Conservation (phyloP, 1,140 invertebrate species). For the Platorchestia sp. region DNA sequence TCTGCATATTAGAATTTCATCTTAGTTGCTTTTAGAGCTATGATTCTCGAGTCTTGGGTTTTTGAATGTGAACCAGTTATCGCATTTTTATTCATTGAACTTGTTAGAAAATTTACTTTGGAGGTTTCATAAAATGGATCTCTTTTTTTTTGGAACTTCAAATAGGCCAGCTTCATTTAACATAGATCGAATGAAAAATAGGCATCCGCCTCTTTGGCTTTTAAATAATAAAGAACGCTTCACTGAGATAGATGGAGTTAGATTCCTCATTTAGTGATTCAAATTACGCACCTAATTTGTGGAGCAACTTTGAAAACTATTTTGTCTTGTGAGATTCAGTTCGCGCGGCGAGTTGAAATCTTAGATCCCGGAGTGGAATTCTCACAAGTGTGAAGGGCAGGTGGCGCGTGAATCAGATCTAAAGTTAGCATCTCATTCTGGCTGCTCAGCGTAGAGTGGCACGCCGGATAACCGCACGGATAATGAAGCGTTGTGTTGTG, state of each 20-base stretch:
- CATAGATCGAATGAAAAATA: no score
- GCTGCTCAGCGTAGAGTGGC: background rate
- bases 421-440: background rate
- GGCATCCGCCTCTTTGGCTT: no score
- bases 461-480: background rate
- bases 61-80: background rate
- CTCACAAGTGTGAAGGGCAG: background rate
- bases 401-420: background rate
- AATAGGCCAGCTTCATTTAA: no score
- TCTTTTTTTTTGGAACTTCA: no score
- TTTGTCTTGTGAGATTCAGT: background rate
- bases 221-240: no score
- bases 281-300: background rate
- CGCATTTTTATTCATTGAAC: no score
- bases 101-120: no score
- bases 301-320: background rate
- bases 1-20: no score
- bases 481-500: slow-evolving; percentile 16
- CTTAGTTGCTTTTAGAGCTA: no score
- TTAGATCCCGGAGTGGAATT: background rate
- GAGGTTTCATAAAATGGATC: no score
- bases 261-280: no score
- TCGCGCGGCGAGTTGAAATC: background rate
- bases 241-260: no score
- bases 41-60: background rate